Conservation (phyloP, 2,797 vertebrate species). For the Anguilla obscura region DNA sequence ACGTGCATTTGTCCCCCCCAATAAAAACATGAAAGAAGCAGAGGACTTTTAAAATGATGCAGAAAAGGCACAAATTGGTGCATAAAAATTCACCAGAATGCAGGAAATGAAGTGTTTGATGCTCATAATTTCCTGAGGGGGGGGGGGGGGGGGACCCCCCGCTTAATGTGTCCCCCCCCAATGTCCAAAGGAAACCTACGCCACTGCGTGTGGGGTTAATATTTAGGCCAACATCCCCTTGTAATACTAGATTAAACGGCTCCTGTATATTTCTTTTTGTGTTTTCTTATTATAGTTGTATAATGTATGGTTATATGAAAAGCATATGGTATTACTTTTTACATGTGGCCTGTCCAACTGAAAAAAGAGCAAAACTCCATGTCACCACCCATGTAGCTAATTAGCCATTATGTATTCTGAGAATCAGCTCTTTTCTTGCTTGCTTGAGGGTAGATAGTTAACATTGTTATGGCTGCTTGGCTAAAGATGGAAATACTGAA, state of each 20-base stretch:
- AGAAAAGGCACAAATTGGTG: no score
- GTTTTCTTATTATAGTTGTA: not conserved
- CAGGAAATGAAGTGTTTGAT: no score
- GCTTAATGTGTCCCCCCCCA: no score
- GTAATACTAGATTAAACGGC: not conserved
- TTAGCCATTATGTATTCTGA: not conserved
- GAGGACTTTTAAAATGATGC: no score
- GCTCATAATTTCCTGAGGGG: no score
- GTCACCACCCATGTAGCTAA: not conserved
- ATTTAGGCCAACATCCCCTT: not conserved
- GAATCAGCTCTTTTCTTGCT: not conserved
- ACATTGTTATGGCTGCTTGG: not conserved
- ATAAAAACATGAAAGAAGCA: no score
- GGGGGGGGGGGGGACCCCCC: no score
- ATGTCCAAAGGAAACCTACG: no score
- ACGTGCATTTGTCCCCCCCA: no score
- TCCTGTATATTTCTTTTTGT: not conserved
- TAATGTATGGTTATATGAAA: not conserved
- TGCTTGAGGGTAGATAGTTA: not conserved
- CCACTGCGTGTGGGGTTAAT: not conserved
- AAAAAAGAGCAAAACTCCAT: not conserved
- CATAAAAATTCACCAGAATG: no score
- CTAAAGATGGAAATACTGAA: not conserved
- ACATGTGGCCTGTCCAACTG: not conserved
- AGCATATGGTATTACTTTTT: not conserved